phyloP scores from a whole-genome alignment of 92 coral and sea anemone species.

The Actinostola sp. region DNA sequence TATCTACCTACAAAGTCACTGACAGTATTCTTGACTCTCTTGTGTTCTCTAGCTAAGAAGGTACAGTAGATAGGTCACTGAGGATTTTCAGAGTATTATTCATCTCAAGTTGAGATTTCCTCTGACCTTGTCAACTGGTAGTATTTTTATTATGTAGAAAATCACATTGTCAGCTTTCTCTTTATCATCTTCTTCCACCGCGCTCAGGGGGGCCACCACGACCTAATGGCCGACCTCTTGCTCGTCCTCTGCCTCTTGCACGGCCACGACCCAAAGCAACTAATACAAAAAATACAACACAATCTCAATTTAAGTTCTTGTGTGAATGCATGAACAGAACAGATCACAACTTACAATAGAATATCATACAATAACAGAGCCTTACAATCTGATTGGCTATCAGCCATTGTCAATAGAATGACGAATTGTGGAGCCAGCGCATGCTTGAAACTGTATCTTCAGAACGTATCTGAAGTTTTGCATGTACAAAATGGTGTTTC shows the following conservation, averaged over 20 bases:
- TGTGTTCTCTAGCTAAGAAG: too few relatives aligned
- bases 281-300: slow-evolving; percentile 6
- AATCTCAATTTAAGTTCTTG: not conserved
- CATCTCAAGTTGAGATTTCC: not conserved
- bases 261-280: slow-evolving; percentile 73
- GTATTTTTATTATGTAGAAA: not conserved
- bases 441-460: too few relatives aligned
- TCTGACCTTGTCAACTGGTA: not conserved
- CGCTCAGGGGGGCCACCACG: slow-evolving; percentile 34
- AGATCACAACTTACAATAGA: too few relatives aligned
- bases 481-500: too few relatives aligned
- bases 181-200: slow-evolving; percentile 14
- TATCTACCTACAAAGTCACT: slow-evolving; percentile 10
- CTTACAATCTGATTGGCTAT: too few relatives aligned
- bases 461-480: too few relatives aligned
- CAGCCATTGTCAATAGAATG: too few relatives aligned
- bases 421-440: too few relatives aligned
- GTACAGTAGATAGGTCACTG: too few relatives aligned
- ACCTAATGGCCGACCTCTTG: slow-evolving; percentile 35
- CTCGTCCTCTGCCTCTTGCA: slow-evolving; percentile 95
- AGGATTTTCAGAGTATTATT: too few relatives aligned
- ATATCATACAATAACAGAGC: too few relatives aligned
- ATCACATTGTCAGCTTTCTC: not conserved
- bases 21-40: too few relatives aligned
- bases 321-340: not conserved